Percentiles rank a stretch among this genome's conserved stretches.
Evolutionary conservation across 2,113 vertebrate species (phyloP).

Genomic region (Spea multiplicata): DNA sequence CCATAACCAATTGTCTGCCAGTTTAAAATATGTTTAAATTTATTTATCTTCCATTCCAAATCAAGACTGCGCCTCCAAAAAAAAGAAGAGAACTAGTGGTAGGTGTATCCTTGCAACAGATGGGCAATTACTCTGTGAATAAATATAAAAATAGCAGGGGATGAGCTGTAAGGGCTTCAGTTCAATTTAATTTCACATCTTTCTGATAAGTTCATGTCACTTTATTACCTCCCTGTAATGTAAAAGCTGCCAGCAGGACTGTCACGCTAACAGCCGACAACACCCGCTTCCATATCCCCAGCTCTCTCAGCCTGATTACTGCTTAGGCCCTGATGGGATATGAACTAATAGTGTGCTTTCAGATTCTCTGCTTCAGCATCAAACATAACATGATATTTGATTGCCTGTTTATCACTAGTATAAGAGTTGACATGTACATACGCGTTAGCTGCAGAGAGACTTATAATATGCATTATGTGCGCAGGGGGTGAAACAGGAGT

Average conservation of each 20-base stretch:
- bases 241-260: constrained; percentile 84
- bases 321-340: constrained; percentile 84
- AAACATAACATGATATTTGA: constrained; percentile 88
- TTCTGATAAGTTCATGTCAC: constrained; percentile 96
- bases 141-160: constrained; percentile 38
- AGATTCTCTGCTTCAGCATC: constrained; percentile 86
- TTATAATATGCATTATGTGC: too few species aligned
- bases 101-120: constrained; percentile 45
- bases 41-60: too few species aligned
- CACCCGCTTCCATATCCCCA: constrained; percentile 64
- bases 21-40: too few species aligned
- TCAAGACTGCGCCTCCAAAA: too few species aligned
- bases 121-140: constrained; percentile 49
- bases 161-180: constrained; percentile 74
- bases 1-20: too few species aligned
- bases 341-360: constrained; percentile 90
- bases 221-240: constrained; percentile 85
- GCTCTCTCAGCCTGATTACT: constrained; percentile 70
- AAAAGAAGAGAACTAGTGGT: neutral
- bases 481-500: too few species aligned
- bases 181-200: constrained; percentile 84
- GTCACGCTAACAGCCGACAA: constrained; percentile 83
- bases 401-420: constrained; percentile 93
- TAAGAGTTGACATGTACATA: constrained; percentile 55
- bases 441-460: too few species aligned